A percentile compares a stretch with the other conserved stretches of the same genome.
These are phyloP conservation scores for Apamea epomidion DNA, from an alignment of 2,888 invertebrate species.

Conservation along the genomic window DNA sequence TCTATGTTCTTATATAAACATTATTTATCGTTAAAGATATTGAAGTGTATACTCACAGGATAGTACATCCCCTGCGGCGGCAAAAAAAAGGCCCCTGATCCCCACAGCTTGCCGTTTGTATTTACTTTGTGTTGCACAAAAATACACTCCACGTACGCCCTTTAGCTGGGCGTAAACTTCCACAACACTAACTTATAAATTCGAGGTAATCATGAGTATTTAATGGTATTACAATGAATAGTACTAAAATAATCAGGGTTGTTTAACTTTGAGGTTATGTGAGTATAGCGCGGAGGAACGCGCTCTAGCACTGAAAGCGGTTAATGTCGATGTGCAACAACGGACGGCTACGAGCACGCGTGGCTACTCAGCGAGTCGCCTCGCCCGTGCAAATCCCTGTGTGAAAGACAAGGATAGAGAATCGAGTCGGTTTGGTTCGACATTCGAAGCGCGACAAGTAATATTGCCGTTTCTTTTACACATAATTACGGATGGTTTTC, in stretches of 20 bases:
- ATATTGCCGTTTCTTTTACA: conserved; percentile 67
- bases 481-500: conserved; percentile 65
- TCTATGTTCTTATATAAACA: conserved; percentile 36
- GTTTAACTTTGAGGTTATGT: conserved; percentile 88
- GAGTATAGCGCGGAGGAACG: conserved; percentile 88
- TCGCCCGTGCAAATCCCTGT: conserved; percentile 70
- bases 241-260: conserved; percentile 82
- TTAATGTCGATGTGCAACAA: conserved; percentile 89
- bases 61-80: conserved; percentile 99
- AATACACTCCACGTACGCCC: conserved; percentile 89
- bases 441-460: conserved; percentile 68
- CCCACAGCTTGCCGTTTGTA: conserved; percentile 98
- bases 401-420: conserved; percentile 78
- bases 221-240: conserved; percentile 78
- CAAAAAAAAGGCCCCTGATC: conserved; percentile 98
- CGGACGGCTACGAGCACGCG: conserved; percentile 82
- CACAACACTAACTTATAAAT: conserved; percentile 89
- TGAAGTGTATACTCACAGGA: conserved; percentile 94
- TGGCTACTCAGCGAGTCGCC: conserved; percentile 77
- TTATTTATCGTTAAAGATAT: conserved; percentile 47
- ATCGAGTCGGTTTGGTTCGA: conserved; percentile 70
- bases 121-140: conserved; percentile 91
- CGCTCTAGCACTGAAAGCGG: conserved; percentile 89
- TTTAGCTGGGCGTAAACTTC: conserved; percentile 82
- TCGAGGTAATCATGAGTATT: conserved; percentile 89